These are phyloP conservation scores for Rhabdomys pumilio DNA, from an alignment of 2,797 vertebrate genomes.

Conservation along the genomic window DNA sequence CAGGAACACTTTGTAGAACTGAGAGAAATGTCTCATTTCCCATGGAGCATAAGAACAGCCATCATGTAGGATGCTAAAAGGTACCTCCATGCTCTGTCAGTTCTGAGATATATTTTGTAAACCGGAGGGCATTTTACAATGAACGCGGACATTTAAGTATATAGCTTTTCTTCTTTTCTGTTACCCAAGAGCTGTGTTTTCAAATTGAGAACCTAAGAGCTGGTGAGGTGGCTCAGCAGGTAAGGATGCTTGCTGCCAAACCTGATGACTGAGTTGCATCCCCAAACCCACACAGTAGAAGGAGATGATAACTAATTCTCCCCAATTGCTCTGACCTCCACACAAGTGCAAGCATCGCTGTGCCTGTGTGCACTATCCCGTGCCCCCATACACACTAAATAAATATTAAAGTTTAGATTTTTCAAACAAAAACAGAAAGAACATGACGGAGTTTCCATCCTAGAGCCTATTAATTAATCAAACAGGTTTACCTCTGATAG, in stretches of 20 bases:
- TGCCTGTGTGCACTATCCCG: not conserved
- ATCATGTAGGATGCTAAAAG: constrained; percentile 26
- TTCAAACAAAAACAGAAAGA: not conserved
- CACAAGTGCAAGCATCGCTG: not conserved
- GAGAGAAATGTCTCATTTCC: constrained; percentile 55
- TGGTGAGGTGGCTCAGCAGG: not conserved
- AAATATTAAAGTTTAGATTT: not conserved
- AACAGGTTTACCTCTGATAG: not conserved
- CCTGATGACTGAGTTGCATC: not conserved
- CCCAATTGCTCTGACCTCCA: not conserved
- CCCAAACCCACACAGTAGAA: not conserved
- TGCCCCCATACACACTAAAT: not conserved
- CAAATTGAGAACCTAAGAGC: constrained; percentile 21
- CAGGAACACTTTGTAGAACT: constrained; percentile 50
- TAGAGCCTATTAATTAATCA: constrained; percentile 15
- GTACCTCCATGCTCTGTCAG: not conserved
- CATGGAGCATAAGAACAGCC: not conserved
- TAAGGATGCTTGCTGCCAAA: not conserved
- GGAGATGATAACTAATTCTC: not conserved
- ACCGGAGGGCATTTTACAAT: constrained; percentile 59
- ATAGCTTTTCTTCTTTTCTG: constrained; percentile 53
- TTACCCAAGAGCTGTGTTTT: constrained; percentile 57
- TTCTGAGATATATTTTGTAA: constrained; percentile 54
- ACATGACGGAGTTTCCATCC: constrained; percentile 11
- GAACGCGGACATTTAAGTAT: not conserved